phyloP scores from a whole-genome alignment of 2,888 invertebrate genomes.

The Shargacucullia verbasci region DNA sequence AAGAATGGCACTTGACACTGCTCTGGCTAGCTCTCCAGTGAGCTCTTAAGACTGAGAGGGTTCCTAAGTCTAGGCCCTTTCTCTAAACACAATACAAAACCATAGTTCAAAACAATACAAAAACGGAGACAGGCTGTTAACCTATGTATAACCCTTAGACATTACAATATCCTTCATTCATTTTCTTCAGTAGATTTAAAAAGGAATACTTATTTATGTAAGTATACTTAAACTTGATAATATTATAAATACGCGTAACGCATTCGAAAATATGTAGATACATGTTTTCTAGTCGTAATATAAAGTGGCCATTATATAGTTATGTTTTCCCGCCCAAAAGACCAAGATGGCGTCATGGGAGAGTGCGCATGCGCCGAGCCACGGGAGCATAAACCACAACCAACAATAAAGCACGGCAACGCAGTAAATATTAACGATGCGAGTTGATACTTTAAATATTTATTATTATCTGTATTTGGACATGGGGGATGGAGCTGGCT shows the following conservation, averaged over 20 bases:
- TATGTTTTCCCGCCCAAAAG: slow-evolving; percentile 82
- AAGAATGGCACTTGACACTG: no score
- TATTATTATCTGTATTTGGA: no score
- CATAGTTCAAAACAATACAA: slow-evolving; percentile 40
- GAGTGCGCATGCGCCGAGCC: slow-evolving; percentile 69
- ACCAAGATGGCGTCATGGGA: slow-evolving; percentile 84
- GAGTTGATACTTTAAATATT: slow-evolving; percentile 20
- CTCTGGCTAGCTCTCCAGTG: no score
- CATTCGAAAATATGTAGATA: no score
- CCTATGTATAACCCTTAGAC: slow-evolving; percentile 16
- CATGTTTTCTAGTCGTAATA: slow-evolving; percentile 29
- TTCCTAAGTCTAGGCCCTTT: no score
- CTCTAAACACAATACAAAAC: not conserved
- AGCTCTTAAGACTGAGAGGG: no score
- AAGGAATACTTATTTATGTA: no score
- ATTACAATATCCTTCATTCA: no score
- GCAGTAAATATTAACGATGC: slow-evolving; percentile 44
- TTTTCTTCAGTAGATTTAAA: no score
- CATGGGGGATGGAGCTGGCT: no score
- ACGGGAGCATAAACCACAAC: slow-evolving; percentile 84
- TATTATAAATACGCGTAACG: no score
- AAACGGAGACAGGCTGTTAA: slow-evolving; percentile 38
- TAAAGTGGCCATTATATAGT: slow-evolving; percentile 42
- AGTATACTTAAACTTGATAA: no score
- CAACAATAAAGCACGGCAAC: slow-evolving; percentile 62